Percentiles rank a stretch among this genome's conserved stretches.
These are phyloP conservation scores for Murina feae DNA, from an alignment of 2,113 vertebrate species.

Conservation along the genomic window DNA sequence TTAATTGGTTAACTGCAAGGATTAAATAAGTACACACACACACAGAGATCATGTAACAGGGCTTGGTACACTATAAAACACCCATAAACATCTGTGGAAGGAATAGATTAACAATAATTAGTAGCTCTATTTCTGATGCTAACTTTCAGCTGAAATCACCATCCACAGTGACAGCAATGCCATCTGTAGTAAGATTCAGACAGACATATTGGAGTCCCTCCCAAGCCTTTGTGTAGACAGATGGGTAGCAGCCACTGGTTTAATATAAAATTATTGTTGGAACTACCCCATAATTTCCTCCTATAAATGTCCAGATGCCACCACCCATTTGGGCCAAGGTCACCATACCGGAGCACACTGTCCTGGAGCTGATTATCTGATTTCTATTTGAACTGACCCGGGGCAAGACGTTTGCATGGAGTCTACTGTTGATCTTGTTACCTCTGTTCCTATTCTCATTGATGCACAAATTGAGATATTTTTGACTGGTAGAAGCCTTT, in stretches of 20 bases:
- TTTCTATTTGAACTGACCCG: constrained; percentile 28
- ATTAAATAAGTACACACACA: background rate
- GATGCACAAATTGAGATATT: background rate
- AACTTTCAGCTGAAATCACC: constrained; percentile 6
- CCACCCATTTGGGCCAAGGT: constrained; percentile 54
- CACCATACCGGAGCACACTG: background rate
- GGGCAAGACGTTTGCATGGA: constrained; percentile 17
- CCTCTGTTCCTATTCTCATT: background rate
- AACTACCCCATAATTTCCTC: constrained; percentile 49
- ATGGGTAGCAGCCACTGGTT: constrained; percentile 46
- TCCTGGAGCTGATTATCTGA: background rate
- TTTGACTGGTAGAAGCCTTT: background rate
- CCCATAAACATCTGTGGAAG: constrained; percentile 29
- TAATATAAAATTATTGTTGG: constrained; percentile 57
- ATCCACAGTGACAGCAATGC: background rate
- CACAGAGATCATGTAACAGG: background rate
- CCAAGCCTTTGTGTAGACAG: constrained; percentile 51
- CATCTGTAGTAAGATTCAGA: constrained; percentile 36
- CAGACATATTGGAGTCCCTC: background rate
- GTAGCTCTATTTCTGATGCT: background rate
- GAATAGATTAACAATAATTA: constrained; percentile 24
- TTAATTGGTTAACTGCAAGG: background rate
- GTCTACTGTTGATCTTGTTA: background rate
- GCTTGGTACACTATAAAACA: constrained; percentile 30
- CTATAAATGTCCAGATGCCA: constrained; percentile 57